A percentile compares a stretch with the other conserved stretches of the same genome.
These are phyloP conservation scores for Coregonus suidteri DNA, from an alignment of 2,797 vertebrate species.

Conservation along the genomic window DNA sequence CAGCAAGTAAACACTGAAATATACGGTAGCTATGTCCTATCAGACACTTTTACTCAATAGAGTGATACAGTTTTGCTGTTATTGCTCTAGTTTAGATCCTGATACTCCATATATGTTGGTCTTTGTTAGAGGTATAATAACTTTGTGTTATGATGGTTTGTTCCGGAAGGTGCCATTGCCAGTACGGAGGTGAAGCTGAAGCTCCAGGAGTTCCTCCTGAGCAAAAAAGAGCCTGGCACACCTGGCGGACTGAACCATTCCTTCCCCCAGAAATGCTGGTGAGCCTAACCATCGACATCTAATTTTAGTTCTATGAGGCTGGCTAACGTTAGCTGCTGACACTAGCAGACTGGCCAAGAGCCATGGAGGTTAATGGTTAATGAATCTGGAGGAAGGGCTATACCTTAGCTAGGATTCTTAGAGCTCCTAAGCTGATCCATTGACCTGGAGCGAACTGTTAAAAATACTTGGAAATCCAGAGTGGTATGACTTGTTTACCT, in stretches of 20 bases:
- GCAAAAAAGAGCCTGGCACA: conserved; percentile 87
- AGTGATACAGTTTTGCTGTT: not conserved
- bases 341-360: not conserved
- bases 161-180: conserved; percentile 88
- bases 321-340: not conserved
- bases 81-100: not conserved
- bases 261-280: conserved; percentile 93
- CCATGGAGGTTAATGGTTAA: not conserved
- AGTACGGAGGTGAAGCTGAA: conserved; percentile 96
- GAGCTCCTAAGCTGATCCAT: not conserved
- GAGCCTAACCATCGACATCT: conserved; percentile 39
- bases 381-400: not conserved
- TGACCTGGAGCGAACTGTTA: not conserved
- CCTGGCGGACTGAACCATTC: conserved; percentile 89
- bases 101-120: not conserved
- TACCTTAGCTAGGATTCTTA: not conserved
- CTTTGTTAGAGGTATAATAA: not conserved
- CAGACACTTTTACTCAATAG: not conserved
- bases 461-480: not conserved
- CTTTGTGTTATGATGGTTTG: conserved; percentile 15
- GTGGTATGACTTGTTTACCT: not conserved
- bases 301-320: not conserved
- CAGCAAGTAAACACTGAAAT: not conserved
- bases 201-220: conserved; percentile 95
- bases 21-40: not conserved